Conservation (phyloP, 2,888 invertebrate genomes). For the Sarcophaga carnaria region DNA sequence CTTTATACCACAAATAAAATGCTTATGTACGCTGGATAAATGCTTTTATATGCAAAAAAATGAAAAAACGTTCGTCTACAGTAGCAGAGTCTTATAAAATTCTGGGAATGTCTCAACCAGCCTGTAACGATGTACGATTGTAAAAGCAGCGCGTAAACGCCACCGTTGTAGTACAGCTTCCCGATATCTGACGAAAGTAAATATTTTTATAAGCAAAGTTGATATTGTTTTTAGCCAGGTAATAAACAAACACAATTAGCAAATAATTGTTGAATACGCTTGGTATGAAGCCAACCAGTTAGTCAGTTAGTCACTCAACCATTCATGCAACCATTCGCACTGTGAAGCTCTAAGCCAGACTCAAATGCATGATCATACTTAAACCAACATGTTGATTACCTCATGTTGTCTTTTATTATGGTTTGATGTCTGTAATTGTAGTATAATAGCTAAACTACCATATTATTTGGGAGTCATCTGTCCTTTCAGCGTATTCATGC, state of each 20-base stretch:
- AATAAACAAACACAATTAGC: not conserved
- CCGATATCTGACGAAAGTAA: slow-evolving; percentile 22
- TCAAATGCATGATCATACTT: not conserved
- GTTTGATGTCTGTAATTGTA: too few relatives aligned
- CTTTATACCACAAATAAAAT: slow-evolving; percentile 62
- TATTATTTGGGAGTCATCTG: too few relatives aligned
- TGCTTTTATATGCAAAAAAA: slow-evolving; percentile 63
- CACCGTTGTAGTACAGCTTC: slow-evolving; percentile 48
- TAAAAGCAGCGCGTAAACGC: slow-evolving; percentile 55
- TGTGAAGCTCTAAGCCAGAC: not conserved
- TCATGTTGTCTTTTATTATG: too few relatives aligned
- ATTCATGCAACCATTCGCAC: slow-evolving; percentile 6
- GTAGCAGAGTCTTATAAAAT: not conserved
- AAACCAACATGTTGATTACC: not conserved
- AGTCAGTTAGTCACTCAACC: not conserved
- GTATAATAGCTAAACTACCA: too few relatives aligned
- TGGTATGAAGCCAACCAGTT: slow-evolving; percentile 1
- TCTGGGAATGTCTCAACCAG: slow-evolving; percentile 13
- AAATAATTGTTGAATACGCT: not conserved
- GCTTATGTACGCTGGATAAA: slow-evolving; percentile 40
- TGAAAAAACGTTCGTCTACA: not conserved
- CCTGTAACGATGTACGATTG: slow-evolving; percentile 17
- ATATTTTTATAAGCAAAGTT: not conserved
- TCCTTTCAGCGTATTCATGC: too few relatives aligned
- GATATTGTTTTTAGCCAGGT: not conserved